Evolutionary conservation across 2,113 vertebrate genomes (phyloP), one percentile per base, ranked within the genome.

Genomic region (Harpagus bidentatus): DNA sequence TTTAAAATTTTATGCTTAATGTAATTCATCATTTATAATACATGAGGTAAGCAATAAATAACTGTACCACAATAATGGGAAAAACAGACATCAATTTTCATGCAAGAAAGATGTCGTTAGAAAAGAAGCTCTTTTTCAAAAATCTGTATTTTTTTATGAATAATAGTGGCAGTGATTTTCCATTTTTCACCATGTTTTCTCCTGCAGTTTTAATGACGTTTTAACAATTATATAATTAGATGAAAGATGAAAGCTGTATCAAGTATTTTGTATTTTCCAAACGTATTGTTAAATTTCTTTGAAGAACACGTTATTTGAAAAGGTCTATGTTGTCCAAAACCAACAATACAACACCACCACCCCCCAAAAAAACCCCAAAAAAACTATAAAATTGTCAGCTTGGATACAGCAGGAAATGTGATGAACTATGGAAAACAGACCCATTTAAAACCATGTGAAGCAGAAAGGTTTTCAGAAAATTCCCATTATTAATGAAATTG

Each of bases 401-500:
- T 83, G 73, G 61, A 56, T 58, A 77, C 45, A 84, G 25, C 13
- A 69, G 73, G 32, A 77, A 82, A 87, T 23, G 19, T 45, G 56
- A 61, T 31, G 26, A 87, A 23, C 29, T 40, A 25, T 58, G 38
- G 48, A 82, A 95, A 94, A 73, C 13, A 87, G 36, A 38, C 18
- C 15, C 34, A 77, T 89, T 95, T 95, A 71, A 89, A 95, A 71
- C 17, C 21, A 72, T 10, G 16, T 11, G 40, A 91, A 84, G 70
- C 80, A 95, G 83, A 91, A 92, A 65, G 42, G 3, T 69, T 91
- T 93, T 96, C 69, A 86, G 70, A 80, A 77, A 73, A 62, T 58
- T 81, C 40, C 66, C 34, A 58, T 91, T 92, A 82, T 62, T 90
- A 61, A 72, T 50, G 26, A 85, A 89, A 93, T 91, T 77, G 29